Conservation (phyloP, 1,140 invertebrate genomes). For the Conus betulinus region DNA sequence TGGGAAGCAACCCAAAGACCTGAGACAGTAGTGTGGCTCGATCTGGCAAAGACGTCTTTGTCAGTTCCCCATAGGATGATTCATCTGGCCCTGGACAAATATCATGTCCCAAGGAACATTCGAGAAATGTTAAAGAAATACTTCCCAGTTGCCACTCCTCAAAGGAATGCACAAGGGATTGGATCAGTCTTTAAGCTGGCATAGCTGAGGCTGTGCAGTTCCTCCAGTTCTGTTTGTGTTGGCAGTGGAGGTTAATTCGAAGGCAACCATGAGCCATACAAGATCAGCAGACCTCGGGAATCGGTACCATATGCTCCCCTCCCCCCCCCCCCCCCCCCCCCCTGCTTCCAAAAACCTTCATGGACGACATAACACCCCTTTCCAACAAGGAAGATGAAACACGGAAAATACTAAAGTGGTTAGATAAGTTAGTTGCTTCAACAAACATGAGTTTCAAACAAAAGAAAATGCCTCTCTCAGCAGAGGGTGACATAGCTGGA, state of each 20-base stretch:
- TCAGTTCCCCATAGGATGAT: conserved; percentile 45
- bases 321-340: too few relatives aligned
- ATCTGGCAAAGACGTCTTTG: conserved; percentile 49
- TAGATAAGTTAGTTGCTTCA: not conserved
- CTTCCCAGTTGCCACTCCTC: conserved; percentile 30
- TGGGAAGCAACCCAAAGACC: too few relatives aligned
- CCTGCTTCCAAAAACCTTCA: not conserved
- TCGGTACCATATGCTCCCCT: not conserved
- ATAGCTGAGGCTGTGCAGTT: conserved; percentile 4
- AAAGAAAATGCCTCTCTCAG: not conserved
- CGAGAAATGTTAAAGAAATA: conserved; percentile 26
- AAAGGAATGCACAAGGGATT: conserved; percentile 25
- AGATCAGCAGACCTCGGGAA: not conserved
- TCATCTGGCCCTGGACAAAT: conserved; percentile 21
- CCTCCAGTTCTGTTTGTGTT: conserved; percentile 15
- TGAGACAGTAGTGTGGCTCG: conserved; percentile 45
- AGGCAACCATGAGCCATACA: not conserved
- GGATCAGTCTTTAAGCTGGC: not conserved
- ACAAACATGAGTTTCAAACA: not conserved
- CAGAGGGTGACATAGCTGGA: not conserved
- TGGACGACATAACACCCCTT: not conserved
- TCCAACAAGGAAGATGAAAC: not conserved
- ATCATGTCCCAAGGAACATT: conserved; percentile 39
- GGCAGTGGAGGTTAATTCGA: not conserved
- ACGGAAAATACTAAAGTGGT: not conserved